Evolutionary conservation across 2,113 vertebrate genomes (phyloP).

Genomic region (Ptilorrhoa leucosticta): DNA sequence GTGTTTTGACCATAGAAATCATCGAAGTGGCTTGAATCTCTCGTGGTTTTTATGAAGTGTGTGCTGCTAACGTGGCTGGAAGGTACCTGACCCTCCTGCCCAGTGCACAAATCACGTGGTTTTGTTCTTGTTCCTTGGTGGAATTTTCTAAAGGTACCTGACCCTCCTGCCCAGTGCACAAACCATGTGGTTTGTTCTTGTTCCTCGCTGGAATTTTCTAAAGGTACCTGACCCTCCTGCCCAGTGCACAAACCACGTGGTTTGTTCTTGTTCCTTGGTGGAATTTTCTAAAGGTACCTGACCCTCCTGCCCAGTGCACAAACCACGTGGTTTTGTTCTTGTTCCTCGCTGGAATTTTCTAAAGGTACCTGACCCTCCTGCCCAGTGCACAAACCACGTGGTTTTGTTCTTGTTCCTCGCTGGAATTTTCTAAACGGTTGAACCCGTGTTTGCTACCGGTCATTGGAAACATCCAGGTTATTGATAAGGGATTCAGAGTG

Average conservation of each 20-base stretch:
- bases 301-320: too few relatives aligned
- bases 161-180: too few relatives aligned
- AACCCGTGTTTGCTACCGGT: rapidly evolving
- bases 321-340: too few relatives aligned
- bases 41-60: background rate
- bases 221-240: background rate
- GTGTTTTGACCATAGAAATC: background rate
- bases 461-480: background rate
- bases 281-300: background rate
- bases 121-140: background rate
- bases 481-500: background rate
- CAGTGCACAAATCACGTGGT: rapidly evolving
- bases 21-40: background rate
- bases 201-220: too few relatives aligned
- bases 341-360: too few relatives aligned
- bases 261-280: background rate
- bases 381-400: background rate
- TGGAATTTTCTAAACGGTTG: background rate
- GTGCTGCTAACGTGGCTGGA: background rate
- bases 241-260: background rate
- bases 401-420: background rate
- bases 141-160: too few relatives aligned
- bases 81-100: background rate
- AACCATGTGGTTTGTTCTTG: too few relatives aligned
- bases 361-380: background rate